Base-by-base conservation (phyloP, 2,113 vertebrate species). In the Spilogale gracilis region DNA sequence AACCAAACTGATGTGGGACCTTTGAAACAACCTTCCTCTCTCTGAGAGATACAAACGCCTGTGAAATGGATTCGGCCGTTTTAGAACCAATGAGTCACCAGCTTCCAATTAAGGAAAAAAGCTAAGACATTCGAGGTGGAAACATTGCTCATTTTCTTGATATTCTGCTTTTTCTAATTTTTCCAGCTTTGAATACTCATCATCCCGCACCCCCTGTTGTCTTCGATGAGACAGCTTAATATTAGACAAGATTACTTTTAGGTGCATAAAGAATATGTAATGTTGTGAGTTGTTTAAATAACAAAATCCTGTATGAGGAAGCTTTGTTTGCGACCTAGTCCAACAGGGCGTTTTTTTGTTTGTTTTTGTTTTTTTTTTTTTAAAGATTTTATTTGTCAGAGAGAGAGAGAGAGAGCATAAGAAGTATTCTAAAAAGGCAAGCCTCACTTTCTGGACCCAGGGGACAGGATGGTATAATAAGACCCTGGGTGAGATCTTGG, bases 1-100 rank as follows among this genome's bases (percentile, higher is more conserved):
- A 87, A 78, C n/a, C 71, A 65, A 96, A 96, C 56, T 82, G 88
- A 94, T 91, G 76, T 67, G 91, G 93, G 93, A 92, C 52, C 81
- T 91, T 23, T 60, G 1, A 71, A 76, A 84, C 58, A 38, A 4
- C 3, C 89, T 71, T 73, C 86, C 38, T 96, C 84, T 92, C 56
- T 92, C 82, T 87, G 86, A 76, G 60, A 90, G 83, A 69, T 60
- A 12, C 63, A 95, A 87, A 94, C 67, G 43, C 27, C 23, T 38
- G 25, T n/a, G 25, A 81, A 96, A 93, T 85, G 30, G 16, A 69
- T 67, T 11, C 85, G 76, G 52, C 30, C 7, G 21, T 17, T 95
- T 96, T 43, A 81, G 74, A 97, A 76, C 10, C 71, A 91, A 6
- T 50, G 52, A 60, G 85, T 93, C 23, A 84, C 63, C 50, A 79